A percentile compares a stretch with the other conserved stretches of the same genome.
These are phyloP conservation scores for Mandrillus leucophaeus DNA, from an alignment of 2,113 vertebrate species.

Conservation along the genomic window DNA sequence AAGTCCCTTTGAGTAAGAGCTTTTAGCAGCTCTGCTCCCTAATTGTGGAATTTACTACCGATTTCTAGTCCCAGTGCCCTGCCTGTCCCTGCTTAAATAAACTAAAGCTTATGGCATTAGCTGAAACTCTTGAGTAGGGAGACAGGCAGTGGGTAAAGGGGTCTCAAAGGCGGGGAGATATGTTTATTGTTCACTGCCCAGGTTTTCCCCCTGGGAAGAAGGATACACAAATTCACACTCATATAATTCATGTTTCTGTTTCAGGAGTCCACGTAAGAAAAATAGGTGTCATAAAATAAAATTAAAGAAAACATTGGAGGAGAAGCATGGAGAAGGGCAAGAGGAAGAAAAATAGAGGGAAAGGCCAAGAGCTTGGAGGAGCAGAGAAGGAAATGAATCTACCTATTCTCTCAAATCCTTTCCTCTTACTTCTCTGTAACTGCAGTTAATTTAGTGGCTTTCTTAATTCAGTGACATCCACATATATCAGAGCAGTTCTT, in stretches of 20 bases:
- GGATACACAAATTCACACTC: background rate
- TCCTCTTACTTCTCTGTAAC: background rate
- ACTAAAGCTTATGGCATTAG: conserved; percentile 9
- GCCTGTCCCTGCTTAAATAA: conserved; percentile 38
- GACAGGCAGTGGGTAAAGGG: background rate
- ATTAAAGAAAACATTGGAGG: background rate
- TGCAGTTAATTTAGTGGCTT: conserved; percentile 60
- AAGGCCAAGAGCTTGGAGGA: background rate
- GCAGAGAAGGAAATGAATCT: background rate
- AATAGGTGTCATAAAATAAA: background rate
- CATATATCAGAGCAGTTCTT: conserved; percentile 24
- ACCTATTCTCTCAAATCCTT: background rate
- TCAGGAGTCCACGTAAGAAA: background rate
- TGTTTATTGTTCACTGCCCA: background rate
- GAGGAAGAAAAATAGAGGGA: background rate
- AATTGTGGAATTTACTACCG: conserved; percentile 69
- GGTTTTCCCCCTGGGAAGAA: background rate
- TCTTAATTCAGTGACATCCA: conserved; percentile 19
- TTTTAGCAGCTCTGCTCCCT: conserved; percentile 65
- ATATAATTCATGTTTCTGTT: background rate
- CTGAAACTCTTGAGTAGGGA: background rate
- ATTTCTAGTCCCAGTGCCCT: conserved; percentile 52
- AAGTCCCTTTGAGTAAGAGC: conserved; percentile 61
- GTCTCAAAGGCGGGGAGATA: background rate
- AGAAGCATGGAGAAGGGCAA: background rate